Base-by-base conservation (phyloP, 2,797 vertebrate genomes). In the Sphenodon punctatus region DNA sequence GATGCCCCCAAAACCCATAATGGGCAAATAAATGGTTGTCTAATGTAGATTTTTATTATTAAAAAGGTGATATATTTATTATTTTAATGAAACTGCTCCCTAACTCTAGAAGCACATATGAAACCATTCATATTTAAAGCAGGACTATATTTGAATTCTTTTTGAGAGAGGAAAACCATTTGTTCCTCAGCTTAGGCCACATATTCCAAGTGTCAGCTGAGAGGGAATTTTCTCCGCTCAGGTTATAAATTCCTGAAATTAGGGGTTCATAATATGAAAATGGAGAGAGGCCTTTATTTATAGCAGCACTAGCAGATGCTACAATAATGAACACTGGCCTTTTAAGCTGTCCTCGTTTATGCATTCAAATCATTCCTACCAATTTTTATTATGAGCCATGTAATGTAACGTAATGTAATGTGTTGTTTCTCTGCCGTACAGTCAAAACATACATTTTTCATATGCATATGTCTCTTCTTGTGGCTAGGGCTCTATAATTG, bases 251-350 rank as follows among this genome's bases (percentile, higher is more conserved):
- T 80, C 68, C 65, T 61, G 43, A 83, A 91, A 84, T 84, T 61
- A 75, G 20, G 2, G 5, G 7, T 85, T 87, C n/a, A 71, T 81
- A 88, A 80, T 59, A 75, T 1, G 22, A 43, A 80, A 85, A 72
- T 84, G 58, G 85, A 81, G 84, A 67, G 71, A 80, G 84, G 36
- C 30, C 15, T 84, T 87, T 75, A 89, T 89, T 85, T 82, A 80
- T 36, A 85, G 60, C 60, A 80, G 25, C 20, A n/a, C 20, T 19
- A 72, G 64, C 64, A 90, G 70, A 70, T 87, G 80, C 41, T 76
- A 34, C 19, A 34, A 41, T 78, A 61, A 49, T 30, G 60, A 85
- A 75, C 63, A 46, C 20, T 61, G 43, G 63, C 53, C 67, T 85
- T 73, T 68, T 69, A 58, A 72, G 32, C 41, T 70, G n/a, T 51